phyloP scores from a whole-genome alignment of 2,113 vertebrate genomes.

The Notechis scutatus region DNA sequence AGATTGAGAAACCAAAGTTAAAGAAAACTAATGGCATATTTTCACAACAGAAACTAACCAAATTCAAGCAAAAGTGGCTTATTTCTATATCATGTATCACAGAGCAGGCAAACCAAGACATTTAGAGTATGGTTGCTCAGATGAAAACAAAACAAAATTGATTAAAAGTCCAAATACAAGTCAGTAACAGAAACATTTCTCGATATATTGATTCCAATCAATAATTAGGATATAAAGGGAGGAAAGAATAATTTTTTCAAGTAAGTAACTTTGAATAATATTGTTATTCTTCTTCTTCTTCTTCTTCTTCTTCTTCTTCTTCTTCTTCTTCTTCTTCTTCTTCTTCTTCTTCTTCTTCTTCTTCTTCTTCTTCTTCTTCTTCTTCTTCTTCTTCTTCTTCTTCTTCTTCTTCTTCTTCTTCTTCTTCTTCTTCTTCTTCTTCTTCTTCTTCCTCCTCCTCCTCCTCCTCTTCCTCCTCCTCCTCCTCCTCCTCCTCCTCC shows the following conservation, averaged over 20 bases:
- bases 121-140: not conserved
- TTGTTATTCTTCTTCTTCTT: not conserved
- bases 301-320: too few relatives aligned
- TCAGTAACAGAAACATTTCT: not conserved
- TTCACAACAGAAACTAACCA: not conserved
- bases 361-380: too few relatives aligned
- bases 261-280: not conserved
- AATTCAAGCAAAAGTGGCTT: not conserved
- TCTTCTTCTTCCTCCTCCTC: too few relatives aligned
- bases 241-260: not conserved
- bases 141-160: not conserved
- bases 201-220: not conserved
- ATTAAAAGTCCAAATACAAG: not conserved
- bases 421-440: too few relatives aligned
- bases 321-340: too few relatives aligned
- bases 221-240: not conserved
- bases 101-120: not conserved
- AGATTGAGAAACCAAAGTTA: not conserved
- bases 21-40: not conserved
- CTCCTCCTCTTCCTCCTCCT: too few relatives aligned
- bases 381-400: too few relatives aligned
- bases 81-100: not conserved
- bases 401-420: not conserved
- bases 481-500: too few relatives aligned
- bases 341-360: too few relatives aligned